These are phyloP conservation scores for Microtus richardsoni DNA, from an alignment of 2,113 vertebrate species.

Conservation along the genomic window DNA sequence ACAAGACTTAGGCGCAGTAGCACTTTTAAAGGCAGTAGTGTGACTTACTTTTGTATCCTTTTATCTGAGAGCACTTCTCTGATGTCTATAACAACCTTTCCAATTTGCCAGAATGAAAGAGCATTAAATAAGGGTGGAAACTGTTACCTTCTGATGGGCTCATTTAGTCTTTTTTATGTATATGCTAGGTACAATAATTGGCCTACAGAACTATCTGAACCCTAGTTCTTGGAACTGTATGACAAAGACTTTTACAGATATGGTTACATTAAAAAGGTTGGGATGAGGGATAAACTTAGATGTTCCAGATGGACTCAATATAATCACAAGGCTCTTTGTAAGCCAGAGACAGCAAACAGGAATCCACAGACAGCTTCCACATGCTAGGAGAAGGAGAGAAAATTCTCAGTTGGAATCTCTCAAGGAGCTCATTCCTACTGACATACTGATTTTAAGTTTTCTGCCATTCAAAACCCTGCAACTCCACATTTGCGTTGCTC, in stretches of 20 bases:
- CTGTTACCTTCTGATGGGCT: neutral
- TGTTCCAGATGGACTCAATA: neutral
- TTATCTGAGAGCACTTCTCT: neutral
- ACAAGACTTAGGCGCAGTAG: neutral
- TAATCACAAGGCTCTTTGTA: neutral
- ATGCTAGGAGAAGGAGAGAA: neutral
- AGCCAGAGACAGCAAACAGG: neutral
- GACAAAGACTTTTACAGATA: neutral
- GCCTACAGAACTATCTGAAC: too few species aligned
- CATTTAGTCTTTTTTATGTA: neutral
- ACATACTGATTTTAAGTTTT: neutral
- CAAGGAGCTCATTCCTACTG: fast-evolving
- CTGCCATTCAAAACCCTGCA: neutral
- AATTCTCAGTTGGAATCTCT: neutral
- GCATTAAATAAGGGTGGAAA: neutral
- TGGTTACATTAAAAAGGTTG: neutral
- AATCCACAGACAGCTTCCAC: neutral
- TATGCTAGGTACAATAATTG: neutral
- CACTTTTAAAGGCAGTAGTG: neutral
- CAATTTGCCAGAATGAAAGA: neutral
- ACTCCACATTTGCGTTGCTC: neutral
- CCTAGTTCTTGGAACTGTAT: neutral
- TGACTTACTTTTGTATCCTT: neutral
- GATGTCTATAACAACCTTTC: neutral
- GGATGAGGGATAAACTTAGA: neutral